Evolutionary conservation across 2,888 invertebrate genomes (phyloP).

Genomic region (Holacanthella duospinosa): DNA sequence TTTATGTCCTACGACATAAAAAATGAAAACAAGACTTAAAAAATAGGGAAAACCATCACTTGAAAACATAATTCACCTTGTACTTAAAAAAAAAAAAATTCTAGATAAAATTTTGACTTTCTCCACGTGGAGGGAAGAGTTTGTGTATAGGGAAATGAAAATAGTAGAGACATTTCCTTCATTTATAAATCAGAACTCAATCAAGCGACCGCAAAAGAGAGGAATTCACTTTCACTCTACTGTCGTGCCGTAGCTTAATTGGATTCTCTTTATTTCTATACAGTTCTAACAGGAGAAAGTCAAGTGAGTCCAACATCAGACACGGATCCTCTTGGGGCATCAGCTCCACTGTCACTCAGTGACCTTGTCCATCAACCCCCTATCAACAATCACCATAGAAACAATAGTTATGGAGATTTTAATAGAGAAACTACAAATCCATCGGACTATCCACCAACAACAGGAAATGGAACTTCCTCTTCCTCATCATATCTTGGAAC

Average conservation of each 20-base stretch:
- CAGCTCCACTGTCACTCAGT: constrained; percentile 7
- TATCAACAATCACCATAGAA: too few species aligned
- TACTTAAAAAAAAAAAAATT: too few species aligned
- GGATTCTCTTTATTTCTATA: constrained; percentile 9
- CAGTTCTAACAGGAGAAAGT: constrained; percentile 36
- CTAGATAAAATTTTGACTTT: too few species aligned
- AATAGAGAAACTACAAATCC: neutral
- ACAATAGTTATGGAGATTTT: constrained; percentile 4
- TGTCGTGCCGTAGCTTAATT: too few species aligned
- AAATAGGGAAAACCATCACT: too few species aligned
- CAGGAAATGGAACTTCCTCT: neutral
- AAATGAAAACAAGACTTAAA: too few species aligned
- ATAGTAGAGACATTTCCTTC: too few species aligned
- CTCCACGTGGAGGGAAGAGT: too few species aligned
- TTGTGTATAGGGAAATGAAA: too few species aligned
- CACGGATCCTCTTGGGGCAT: constrained; percentile 36
- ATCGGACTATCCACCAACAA: neutral
- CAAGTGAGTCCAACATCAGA: constrained; percentile 35
- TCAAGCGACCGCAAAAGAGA: too few species aligned
- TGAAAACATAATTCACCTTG: too few species aligned
- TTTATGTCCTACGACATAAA: too few species aligned
- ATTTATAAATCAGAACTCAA: neutral
- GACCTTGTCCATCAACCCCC: constrained; percentile 3
- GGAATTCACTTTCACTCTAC: neutral
- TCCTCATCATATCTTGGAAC: constrained; percentile 27